Evolutionary conservation across 2,888 invertebrate species (phyloP), one percentile per base, ranked within the genome.

Genomic region (Lissocephala sabroskyi): DNA sequence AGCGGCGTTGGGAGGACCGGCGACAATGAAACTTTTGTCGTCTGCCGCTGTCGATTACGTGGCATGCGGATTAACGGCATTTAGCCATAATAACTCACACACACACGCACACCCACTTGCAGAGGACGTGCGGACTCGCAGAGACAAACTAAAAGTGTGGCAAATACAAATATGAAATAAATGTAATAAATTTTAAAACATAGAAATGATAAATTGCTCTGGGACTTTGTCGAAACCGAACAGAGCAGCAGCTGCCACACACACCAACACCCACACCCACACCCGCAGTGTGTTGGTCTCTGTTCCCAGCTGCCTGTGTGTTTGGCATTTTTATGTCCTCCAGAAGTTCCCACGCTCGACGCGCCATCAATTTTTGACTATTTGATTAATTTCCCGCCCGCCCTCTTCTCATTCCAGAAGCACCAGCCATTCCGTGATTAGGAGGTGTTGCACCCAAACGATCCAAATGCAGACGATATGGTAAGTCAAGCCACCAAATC

Each of bases 381-480:
- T n/a, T n/a, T n/a, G n/a, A n/a, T n/a, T n/a, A n/a, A n/a, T n/a
- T n/a, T n/a, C n/a, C n/a, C n/a, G n/a, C n/a, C n/a, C 33, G 41
- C 18, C 19, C 55, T 45, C 53, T 59, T 41, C 46, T 49, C 56
- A 17, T 82, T 83, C 39, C 80, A 83, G 84, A 73, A 75, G 67
- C 68, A 65, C 67, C 62, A 63, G 64, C 65, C 66, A 77, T 60
- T 62, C 71, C 76, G 83, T 82, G 78, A 82, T 82, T 83, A 80
- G 83, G 83, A 84, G 82, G 81, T 83, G 84, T 83, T 84, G 84
- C 80, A 82, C 83, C 83, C 81, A 76, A 83, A 79, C 79, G 84
- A 76, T 81, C 76, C 82, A 81, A 68, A 81, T 83, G 79, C 82
- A 82, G 84, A 84, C 84, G 84, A 84, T 84, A 84, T 84, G 84